These are phyloP conservation scores for Speoplatyrhinus poulsoni DNA, from an alignment of 2,113 vertebrate species.

Conservation along the genomic window DNA sequence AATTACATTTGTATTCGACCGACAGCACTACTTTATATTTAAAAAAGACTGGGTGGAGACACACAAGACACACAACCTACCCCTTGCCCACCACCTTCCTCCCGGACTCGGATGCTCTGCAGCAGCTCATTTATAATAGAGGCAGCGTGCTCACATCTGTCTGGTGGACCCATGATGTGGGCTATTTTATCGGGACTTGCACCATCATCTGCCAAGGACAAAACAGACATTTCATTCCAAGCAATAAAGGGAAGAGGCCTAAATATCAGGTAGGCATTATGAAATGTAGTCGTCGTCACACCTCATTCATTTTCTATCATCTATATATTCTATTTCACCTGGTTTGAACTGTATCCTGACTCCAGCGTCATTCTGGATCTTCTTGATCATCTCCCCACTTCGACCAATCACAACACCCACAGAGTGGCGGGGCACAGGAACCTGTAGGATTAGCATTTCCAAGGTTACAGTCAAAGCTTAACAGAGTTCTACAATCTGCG, in stretches of 20 bases:
- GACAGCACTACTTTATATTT: too few species aligned
- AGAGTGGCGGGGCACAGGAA: constrained; percentile 88
- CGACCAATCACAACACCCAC: constrained; percentile 91
- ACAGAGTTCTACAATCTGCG: not conserved
- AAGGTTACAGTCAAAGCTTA: not conserved
- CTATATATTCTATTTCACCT: constrained; percentile 67
- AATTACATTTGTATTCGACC: too few species aligned
- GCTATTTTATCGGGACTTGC: constrained; percentile 89
- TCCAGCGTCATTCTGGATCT: constrained; percentile 90
- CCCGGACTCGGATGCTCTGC: constrained; percentile 85
- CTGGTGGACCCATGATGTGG: constrained; percentile 90
- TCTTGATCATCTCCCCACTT: constrained; percentile 94
- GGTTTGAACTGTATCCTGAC: constrained; percentile 95
- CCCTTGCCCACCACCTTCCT: constrained; percentile 70
- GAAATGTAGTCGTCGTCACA: too few species aligned
- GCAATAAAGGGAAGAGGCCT: not conserved
- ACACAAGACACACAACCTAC: constrained; percentile 32
- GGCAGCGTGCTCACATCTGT: constrained; percentile 89
- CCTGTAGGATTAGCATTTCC: constrained; percentile 62
- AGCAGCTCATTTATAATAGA: constrained; percentile 90
- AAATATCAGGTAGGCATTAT: too few species aligned
- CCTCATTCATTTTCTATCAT: too few species aligned
- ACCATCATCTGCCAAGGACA: constrained; percentile 80
- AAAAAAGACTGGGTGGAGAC: too few species aligned
- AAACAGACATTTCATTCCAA: not conserved